Evolutionary conservation across 2,797 vertebrate species (phyloP).

Genomic region (Anisognathus igniventris): DNA sequence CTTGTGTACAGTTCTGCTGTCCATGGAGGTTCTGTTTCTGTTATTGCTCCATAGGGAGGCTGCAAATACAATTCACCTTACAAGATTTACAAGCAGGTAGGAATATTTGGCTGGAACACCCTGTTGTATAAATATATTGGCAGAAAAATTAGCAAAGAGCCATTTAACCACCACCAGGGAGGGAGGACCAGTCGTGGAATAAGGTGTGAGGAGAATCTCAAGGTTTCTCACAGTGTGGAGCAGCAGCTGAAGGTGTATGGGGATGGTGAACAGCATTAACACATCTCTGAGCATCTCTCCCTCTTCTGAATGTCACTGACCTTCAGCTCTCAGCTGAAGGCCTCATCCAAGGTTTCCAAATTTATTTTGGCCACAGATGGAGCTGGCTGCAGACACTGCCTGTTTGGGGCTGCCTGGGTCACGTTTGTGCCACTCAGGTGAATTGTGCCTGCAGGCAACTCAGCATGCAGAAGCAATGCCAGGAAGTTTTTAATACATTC

Average conservation of each 20-base stretch:
- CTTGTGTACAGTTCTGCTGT: not conserved
- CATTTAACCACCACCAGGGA: not conserved
- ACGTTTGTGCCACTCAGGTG: not conserved
- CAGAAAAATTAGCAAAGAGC: not conserved
- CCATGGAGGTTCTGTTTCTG: not conserved
- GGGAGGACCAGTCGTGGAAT: not conserved
- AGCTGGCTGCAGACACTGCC: not conserved
- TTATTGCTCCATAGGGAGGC: not conserved
- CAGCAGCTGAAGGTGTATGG: not conserved
- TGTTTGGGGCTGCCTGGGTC: not conserved
- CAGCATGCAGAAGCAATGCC: not conserved
- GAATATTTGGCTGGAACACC: not conserved
- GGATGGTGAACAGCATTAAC: not conserved
- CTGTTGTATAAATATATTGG: not conserved
- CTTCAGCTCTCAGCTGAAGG: not conserved
- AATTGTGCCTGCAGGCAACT: not conserved
- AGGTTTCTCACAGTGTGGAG: not conserved
- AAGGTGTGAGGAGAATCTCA: not conserved
- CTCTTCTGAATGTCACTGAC: not conserved
- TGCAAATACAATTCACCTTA: not conserved
- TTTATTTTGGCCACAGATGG: not conserved
- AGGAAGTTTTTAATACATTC: not conserved
- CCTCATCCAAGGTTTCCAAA: not conserved
- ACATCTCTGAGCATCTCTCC: not conserved
- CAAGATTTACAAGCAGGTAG: not conserved